Base-by-base conservation (phyloP, 1,140 invertebrate genomes). In the Ditylenchus dipsaci region DNA sequence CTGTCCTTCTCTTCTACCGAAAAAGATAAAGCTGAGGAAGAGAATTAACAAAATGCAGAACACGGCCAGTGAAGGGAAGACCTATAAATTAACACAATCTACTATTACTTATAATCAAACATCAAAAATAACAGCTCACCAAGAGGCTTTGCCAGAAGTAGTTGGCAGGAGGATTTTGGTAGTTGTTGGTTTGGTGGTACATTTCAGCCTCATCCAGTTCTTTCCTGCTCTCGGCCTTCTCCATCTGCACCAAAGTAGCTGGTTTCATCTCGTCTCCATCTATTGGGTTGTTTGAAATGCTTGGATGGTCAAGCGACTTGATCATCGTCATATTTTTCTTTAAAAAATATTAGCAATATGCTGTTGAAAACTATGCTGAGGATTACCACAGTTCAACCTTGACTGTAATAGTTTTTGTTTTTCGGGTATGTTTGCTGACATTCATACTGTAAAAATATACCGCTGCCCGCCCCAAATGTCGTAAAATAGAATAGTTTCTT, bases 291-390 rank as follows among this genome's bases (percentile, higher is more conserved):
- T 8, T 43, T 43, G 19, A n/a, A 19, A 61, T 21, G 59, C 53
- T 23, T 23, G 27, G 23, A 42, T 58, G 56, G 3, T 33, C 49
- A 19, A 70, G 61, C n/a, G 58, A 59, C 53, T 76, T 68, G 29
- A 72, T 43, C 30, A 69, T 49, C 33, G 77, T 78, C 33, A 80
- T 47, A 61, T 80, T 78, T 72, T 71, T 74, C 80, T 79, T 23
- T 43, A 81, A 62, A 17, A 69, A 27, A 68, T 45, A 29, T 61
- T 61, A 23, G 3, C 3, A 56, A 29, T n/a, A n/a, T n/a, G n/a
- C n/a, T n/a, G n/a, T n/a, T n/a, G n/a, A n/a, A n/a, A n/a, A n/a
- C n/a, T n/a, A n/a, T n/a, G n/a, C n/a, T n/a, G n/a, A n/a, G n/a
- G n/a, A n/a, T n/a, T n/a, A n/a, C n/a, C n/a, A n/a, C n/a, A n/a